A percentile compares a stretch with the other conserved stretches of the same genome.
Evolutionary conservation across 2,113 vertebrate species (phyloP).

Genomic region (Isurus oxyrinchus): DNA sequence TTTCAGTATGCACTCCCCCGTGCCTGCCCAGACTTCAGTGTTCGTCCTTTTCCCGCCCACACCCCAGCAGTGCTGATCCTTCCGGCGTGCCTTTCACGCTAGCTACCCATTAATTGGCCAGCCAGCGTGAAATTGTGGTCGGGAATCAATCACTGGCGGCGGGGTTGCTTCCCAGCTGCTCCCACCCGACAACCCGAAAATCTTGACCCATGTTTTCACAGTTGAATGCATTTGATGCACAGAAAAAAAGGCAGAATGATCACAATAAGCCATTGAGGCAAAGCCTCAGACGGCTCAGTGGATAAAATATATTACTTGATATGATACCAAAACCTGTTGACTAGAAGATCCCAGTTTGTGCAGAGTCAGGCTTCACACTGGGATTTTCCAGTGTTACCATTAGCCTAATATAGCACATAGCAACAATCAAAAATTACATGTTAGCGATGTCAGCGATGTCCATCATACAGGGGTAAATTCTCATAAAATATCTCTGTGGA

Average conservation of each 20-base stretch:
- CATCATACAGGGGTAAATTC: neutral
- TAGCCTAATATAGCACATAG: neutral
- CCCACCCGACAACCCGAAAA: no score
- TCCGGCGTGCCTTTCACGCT: no score
- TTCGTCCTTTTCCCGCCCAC: no score
- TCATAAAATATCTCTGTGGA: neutral
- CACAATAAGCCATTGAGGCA: neutral
- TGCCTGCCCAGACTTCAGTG: no score
- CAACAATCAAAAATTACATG: neutral
- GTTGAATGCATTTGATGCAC: neutral
- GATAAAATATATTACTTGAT: neutral
- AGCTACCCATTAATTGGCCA: no score
- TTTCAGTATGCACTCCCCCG: no score
- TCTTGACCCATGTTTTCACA: neutral
- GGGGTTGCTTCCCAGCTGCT: no score
- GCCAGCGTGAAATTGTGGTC: no score
- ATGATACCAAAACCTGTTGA: neutral
- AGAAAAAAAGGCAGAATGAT: neutral
- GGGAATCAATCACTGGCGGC: no score
- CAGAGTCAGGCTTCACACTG: neutral
- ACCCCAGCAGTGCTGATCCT: no score
- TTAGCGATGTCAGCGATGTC: neutral
- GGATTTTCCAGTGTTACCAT: neutral
- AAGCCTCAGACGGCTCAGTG: neutral
- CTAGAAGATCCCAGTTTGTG: neutral